Base-by-base conservation (phyloP, 2,888 invertebrate genomes). In the Leptinotarsa haldemani region DNA sequence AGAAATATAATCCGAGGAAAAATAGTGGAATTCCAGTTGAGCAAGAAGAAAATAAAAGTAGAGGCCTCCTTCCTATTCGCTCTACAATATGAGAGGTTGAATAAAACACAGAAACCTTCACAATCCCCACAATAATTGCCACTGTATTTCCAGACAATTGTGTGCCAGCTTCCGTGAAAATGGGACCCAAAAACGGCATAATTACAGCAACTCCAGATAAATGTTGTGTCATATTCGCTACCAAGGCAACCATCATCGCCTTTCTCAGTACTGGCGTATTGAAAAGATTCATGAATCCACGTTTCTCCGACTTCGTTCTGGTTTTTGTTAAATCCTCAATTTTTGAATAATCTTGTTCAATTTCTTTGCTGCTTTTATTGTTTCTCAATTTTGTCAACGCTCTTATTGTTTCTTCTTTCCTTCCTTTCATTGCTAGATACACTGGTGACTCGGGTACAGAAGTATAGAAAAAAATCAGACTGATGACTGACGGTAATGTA, bases 141-240 rank as follows among this genome's bases (percentile, higher is more conserved):
- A 94, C 92, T 9, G 91, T 82, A 13, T 89, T 89, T 0, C 93
- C 89, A 77, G 89, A 82, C 74, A 94, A 87, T 16, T 90, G 86
- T 73, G 20, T 48, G 30, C 93, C 93, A 16, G 94, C 92, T 2
- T 92, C 92, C 53, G 88, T 80, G 86, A 95, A 93, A 81, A 95
- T 94, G 66, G 90, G 88, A 75, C 90, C 90, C 1, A 93, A 92
- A 84, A 93, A 94, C 86, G 94, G 94, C 80, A 94, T 92, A 77
- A 94, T 93, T 0, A 93, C 94, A 87, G 94, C 93, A 79, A 94
- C 90, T 74, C 94, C 94, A 71, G 93, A 92, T 83, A 93, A 90
- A 85, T 94, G 94, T 82, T 94, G 94, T 86, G 94, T 93, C 83
- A 94, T 91, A 94, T 96, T 94, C 77, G 94, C 90, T 47, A 93